Evolutionary conservation across 2,113 vertebrate species (phyloP), one percentile per base, ranked within the genome.

Genomic region (Nymphicus hollandicus): DNA sequence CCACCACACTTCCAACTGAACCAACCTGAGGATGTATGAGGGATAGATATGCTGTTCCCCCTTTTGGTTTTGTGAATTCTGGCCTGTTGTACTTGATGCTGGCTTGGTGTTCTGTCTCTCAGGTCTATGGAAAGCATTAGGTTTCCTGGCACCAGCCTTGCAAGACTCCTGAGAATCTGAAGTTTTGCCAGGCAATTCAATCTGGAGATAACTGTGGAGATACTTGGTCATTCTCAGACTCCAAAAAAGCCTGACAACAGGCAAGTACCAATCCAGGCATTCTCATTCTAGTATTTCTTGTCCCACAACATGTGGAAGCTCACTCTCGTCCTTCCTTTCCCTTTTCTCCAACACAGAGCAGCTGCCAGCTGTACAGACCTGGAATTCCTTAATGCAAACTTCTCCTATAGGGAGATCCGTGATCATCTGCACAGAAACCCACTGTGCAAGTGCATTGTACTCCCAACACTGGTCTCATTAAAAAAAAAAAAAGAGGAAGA

Each of bases 61-160:
- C 4, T 73, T 77, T 49, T 46, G 55, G 5, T 81, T 73, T 56
- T 23, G 7, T 41, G 65, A 18, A 39, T 6, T 81, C 22, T 91
- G 24, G 41, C 22, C 9, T 27, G 11, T n/a, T 9, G 61, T 44
- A 10, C 11, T 76, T 0, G 0, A 11, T 33, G 13, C 8, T 76
- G 52, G 10, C 15, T 71, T 35, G 10, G 10, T 4, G 2, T 43
- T n/a, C 49, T 52, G 35, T 50, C 49, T 77, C 15, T 73, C 20
- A 43, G 18, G 18, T n/a, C 24, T 60, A 0, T 6, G 16, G 29
- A 88, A 88, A 76, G 17, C 4, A 3, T 63, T 20, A 31, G 7
- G 9, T 79, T 72, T 88, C 39, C 61, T 25, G 6, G 24, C 44
- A 46, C n/a, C 28, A 81, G 11, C 16, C 27, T 28, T 65, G 25